Base-by-base conservation (phyloP, 2,888 invertebrate genomes). In the Drosophila cyrtoloma region DNA sequence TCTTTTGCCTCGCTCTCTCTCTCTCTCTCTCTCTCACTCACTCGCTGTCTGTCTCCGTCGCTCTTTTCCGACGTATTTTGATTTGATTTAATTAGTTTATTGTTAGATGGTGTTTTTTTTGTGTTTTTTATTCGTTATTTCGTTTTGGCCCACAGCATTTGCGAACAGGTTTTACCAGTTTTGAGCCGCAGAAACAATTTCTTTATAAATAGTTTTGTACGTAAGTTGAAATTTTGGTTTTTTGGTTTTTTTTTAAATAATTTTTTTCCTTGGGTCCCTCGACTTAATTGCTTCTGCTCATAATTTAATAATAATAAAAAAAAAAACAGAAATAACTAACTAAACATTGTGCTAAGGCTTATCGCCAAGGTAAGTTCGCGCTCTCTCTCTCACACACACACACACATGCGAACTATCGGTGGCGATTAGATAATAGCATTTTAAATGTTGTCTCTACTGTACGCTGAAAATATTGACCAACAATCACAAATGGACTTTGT, bases 21-120 rank as follows among this genome's bases (percentile, higher is more conserved):
- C 39, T 32, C 44, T 22, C 16, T 22, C 51, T 14, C 16, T 28
- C 35, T 19, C 56, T 42, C 51, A 12, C 28, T 42, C 53, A 16
- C 16, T 33, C 33, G 12, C 30, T 37, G 57, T 16, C 55, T 50
- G 53, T 70, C 37, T 44, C 57, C 42, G 33, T 55, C 70, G 62
- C 71, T 66, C 77, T 75, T 83, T 83, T 87, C 88, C 83, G 79
- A 75, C 86, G 83, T 85, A 79, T 85, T 84, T 85, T 73, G 66
- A 71, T 79, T 85, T 79, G 88, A 87, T 85, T 85, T 83, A 88
- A 85, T 85, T 83, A 88, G 84, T 85, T 85, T 85, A 85, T 87
- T 87, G 77, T 85, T 83, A 84, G 82, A 80, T 81, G 70, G 58
- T 66, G 33, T 72, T 59, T 52, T 32, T 57, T 64, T 50, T 70